Evolutionary conservation across 2,888 invertebrate genomes (phyloP).

Genomic region (Sympetrum striolatum): DNA sequence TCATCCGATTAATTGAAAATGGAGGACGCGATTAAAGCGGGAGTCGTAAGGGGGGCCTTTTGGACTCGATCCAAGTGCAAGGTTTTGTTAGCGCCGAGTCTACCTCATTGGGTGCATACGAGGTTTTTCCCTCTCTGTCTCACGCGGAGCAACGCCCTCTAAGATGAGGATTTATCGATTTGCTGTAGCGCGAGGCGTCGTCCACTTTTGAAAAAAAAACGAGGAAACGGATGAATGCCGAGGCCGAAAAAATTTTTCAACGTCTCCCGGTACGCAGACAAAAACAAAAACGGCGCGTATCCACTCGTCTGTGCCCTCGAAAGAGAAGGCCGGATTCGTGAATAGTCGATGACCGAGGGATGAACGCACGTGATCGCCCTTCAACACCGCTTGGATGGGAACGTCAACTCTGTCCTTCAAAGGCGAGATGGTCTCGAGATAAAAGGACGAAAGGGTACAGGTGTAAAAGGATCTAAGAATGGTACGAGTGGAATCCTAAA

Average conservation of each 20-base stretch:
- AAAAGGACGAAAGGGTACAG: too few relatives aligned
- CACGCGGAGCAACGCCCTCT: conserved; percentile 37
- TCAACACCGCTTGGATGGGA: neutral
- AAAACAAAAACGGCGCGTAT: neutral
- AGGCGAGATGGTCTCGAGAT: too few relatives aligned
- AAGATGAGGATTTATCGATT: conserved; percentile 30
- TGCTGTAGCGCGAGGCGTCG: conserved; percentile 3
- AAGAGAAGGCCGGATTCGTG: neutral
- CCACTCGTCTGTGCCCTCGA: neutral
- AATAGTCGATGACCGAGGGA: neutral
- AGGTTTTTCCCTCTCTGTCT: neutral
- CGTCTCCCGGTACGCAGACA: neutral
- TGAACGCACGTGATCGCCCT: neutral
- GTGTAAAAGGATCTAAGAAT: too few relatives aligned
- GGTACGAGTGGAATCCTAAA: too few relatives aligned
- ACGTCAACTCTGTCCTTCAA: too few relatives aligned
- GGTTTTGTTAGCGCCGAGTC: neutral
- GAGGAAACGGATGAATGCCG: neutral
- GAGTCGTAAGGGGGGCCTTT: neutral
- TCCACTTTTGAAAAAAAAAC: neutral
- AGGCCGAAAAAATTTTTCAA: neutral
- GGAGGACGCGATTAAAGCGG: neutral
- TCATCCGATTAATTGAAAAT: neutral
- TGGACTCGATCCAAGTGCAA: neutral
- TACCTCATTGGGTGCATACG: neutral